Evolutionary conservation across 2,113 vertebrate species (phyloP), one percentile per base, ranked within the genome.

Genomic region (Lipophrys pholis): DNA sequence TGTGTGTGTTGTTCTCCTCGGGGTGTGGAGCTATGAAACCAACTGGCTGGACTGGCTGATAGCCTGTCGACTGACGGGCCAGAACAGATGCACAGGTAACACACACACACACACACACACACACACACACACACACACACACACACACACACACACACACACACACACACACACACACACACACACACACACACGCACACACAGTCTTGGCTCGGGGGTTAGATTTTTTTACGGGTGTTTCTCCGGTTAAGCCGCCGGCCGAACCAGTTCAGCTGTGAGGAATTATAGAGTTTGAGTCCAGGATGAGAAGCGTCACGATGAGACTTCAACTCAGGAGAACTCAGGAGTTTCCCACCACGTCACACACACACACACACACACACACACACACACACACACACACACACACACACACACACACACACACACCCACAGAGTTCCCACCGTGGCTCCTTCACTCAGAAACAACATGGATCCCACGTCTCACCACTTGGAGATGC

Each of bases 1-100:
- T 71, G 90, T 92, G 94, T 77, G 93, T 92, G 80, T 96, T 30
- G 21, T 30, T 30, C 21, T 30, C 21, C 21, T 30, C 21, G 21
- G 21, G 21, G 21, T 30, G 21, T 30, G 21, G 21, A 30, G 4
- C 21, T 30, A 30, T 30, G 21, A 30, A 30, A 30, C 21, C 21
- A 30, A 30, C 21, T 30, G 21, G 21, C 21, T 30, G 21, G 21
- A 2, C 21, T 30, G 21, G 21, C 21, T 30, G 21, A 30, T 30
- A 30, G 21, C 21, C 21, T 30, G 21, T 30, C 21, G 21, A 30
- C 21, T 30, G 21, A 30, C 21, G 21, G 21, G 21, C 21, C 21
- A 30, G 21, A 30, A 30, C 21, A 30, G 21, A 30, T 30, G 21
- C 21, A 78, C 81, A 84, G 79, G 78, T 59, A 53, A 30, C 77